Conservation (phyloP, 2,797 vertebrate species). For the Coluber constrictor region DNA sequence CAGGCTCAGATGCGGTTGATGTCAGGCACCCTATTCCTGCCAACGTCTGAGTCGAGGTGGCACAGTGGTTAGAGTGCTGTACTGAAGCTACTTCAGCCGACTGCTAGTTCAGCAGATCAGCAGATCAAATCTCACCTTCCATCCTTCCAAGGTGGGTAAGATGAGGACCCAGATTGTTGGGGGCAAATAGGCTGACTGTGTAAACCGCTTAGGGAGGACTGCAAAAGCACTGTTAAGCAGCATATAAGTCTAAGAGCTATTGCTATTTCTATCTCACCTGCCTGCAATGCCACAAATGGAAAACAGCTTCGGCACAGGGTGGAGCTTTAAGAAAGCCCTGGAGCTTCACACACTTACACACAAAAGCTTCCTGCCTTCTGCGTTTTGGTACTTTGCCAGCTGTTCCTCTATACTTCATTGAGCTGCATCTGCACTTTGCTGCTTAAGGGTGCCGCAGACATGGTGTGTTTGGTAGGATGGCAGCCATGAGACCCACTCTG, state of each 20-base stretch:
- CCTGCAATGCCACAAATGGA: background rate
- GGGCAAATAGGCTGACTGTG: no score
- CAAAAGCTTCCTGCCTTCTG: background rate
- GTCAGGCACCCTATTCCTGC: background rate
- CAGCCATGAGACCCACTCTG: background rate
- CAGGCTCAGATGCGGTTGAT: background rate
- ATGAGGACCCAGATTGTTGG: no score
- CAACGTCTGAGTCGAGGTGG: accelerated
- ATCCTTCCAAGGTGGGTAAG: no score
- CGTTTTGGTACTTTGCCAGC: background rate
- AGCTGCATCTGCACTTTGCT: background rate
- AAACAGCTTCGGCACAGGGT: background rate
- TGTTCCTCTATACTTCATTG: background rate
- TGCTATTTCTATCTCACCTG: background rate
- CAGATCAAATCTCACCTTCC: no score
- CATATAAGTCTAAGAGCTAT: no score
- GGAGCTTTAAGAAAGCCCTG: background rate
- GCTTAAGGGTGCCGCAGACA: background rate
- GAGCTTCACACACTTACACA: background rate
- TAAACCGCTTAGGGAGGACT: no score
- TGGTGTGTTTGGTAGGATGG: background rate
- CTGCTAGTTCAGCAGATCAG: no score
- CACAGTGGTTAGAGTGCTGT: no score
- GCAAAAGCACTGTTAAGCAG: no score
- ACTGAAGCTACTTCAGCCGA: no score